A percentile compares a stretch with the other conserved stretches of the same genome.
Conservation (phyloP, 2,113 vertebrate species). For the Chrysochloris asiatica region DNA sequence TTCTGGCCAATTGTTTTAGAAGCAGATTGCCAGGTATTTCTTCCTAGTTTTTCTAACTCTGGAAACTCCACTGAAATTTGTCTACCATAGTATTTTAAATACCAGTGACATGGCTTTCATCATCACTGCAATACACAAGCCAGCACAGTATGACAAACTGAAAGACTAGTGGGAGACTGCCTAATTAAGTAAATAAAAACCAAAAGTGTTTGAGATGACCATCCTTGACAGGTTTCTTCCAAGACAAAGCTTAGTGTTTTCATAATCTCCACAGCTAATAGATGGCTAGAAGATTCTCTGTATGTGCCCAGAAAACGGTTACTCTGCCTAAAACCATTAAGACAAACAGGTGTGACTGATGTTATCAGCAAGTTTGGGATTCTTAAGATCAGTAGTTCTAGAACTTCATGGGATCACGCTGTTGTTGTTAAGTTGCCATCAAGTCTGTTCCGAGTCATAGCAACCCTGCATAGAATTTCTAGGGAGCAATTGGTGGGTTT, state of each 20-base stretch:
- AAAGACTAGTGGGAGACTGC: background rate
- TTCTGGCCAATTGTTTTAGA: background rate
- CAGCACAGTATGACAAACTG: background rate
- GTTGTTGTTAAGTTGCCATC: no score
- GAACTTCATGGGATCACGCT: conserved; percentile 1
- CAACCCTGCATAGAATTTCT: no score
- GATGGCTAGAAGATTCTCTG: background rate
- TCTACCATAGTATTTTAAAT: background rate
- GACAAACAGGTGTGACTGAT: background rate
- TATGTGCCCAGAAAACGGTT: background rate
- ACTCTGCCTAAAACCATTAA: background rate
- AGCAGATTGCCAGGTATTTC: background rate
- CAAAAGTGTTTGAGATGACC: conserved; percentile 73
- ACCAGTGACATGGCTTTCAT: no score
- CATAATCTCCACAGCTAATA: conserved; percentile 42
- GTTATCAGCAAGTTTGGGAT: background rate
- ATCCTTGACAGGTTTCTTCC: conserved; percentile 53
- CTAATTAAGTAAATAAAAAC: conserved; percentile 76
- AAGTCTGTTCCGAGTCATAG: no score
- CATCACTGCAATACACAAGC: background rate
- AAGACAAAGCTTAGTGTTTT: conserved; percentile 52
- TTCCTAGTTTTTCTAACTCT: background rate
- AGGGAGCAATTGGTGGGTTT: no score
- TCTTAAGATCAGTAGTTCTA: background rate
- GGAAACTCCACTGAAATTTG: background rate